Evolutionary conservation across 1,140 invertebrate species (phyloP), one percentile per base, ranked within the genome.

Genomic region (Drosophila lowei): DNA sequence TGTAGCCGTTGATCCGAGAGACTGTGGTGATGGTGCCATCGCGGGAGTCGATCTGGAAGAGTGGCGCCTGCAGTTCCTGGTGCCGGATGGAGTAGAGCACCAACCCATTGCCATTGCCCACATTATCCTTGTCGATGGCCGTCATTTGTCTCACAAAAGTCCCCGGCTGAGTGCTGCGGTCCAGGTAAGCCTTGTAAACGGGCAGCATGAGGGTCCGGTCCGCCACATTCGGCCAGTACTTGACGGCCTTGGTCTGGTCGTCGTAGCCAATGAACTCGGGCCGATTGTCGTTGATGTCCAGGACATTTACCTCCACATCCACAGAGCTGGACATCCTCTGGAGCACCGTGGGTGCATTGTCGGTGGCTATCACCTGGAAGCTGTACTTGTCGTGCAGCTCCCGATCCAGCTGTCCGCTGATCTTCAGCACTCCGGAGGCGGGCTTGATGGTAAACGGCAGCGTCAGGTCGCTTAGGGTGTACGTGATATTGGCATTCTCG

Each of bases 121-220:
- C 92, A 79, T 95, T 96, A 90, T 98, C 97, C 0, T 94, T 94
- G 92, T 98, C 97, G 48, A 96, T 97, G 0, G 97, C 97, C 58
- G 93, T 94, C 2, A 98, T 94, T 90, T 93, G 93, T 2, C 93
- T 93, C 0, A 97, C 94, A 9, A 94, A 92, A 6, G 94, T 95
- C 15, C 95, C 95, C 2, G 95, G 92, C 1, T 94, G 93, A 11
- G 93, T 93, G 80, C 95, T 95, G 79, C 96, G 95, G 53, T 94
- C 92, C 18, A 96, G 88, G 6, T 94, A 94, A 0, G 94, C 94
- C 68, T 94, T 94, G 75, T 96, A 97, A 6, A 96, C 92, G 1
- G 96, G 95, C 52, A 90, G 3, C 56, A 81, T 81, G 34, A 78
- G 41, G 1, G 71, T 84, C 5, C 73, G 73, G 55, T 91, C 89